These are phyloP conservation scores for Catharus minimus DNA, from an alignment of 2,113 vertebrate species.

Conservation along the genomic window DNA sequence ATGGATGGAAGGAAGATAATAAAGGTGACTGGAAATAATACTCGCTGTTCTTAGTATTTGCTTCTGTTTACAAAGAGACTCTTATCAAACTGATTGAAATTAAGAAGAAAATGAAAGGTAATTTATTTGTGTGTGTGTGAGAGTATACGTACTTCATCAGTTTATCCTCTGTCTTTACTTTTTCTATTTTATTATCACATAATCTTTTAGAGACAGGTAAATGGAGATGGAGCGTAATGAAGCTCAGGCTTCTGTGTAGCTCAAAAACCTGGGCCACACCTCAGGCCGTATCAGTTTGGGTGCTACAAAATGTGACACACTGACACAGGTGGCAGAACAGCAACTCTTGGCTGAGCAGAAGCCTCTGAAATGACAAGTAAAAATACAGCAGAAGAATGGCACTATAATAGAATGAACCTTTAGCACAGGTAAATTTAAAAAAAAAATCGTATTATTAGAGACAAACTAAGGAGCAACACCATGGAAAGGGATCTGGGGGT, in stretches of 20 bases:
- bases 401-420: not conserved
- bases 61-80: not conserved
- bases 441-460: not conserved
- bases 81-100: not conserved
- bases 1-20: not conserved
- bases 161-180: not conserved
- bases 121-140: not conserved
- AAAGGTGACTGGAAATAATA: not conserved
- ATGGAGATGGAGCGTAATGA: not conserved
- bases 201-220: not conserved
- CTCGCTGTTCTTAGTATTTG: not conserved
- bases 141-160: not conserved
- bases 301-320: fast-evolving
- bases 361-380: not conserved
- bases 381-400: not conserved
- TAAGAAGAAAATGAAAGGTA: not conserved
- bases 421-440: not conserved
- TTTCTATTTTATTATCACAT: not conserved
- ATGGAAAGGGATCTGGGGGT: fast-evolving
- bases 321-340: not conserved
- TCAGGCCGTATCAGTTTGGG: not conserved
- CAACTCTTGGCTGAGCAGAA: not conserved
- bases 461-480: not conserved
- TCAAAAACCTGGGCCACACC: not conserved
- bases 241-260: not conserved